Evolutionary conservation across 1,140 invertebrate species (phyloP).

Genomic region (Sogatella furcifera): DNA sequence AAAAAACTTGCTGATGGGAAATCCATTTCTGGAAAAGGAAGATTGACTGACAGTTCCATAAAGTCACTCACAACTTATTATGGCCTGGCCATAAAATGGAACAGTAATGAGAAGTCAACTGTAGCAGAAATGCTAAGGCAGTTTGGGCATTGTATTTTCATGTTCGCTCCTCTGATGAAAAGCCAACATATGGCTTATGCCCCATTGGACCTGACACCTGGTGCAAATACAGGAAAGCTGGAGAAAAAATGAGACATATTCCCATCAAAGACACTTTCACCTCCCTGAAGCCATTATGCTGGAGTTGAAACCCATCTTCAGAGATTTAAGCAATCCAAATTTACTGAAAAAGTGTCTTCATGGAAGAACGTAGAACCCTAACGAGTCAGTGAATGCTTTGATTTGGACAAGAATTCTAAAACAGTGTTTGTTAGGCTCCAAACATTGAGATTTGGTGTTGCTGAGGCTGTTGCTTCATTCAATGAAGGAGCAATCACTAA

Average conservation of each 20-base stretch:
- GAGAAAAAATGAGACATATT: not conserved
- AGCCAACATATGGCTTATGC: not conserved
- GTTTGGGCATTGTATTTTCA: constrained; percentile 29
- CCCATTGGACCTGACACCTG: not conserved
- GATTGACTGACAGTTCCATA: not conserved
- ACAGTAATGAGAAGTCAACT: no score
- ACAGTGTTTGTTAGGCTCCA: no score
- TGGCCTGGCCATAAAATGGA: no score
- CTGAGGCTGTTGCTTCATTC: no score
- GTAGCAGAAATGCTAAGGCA: constrained; percentile 26
- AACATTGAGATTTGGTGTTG: no score
- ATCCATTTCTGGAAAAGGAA: constrained; percentile 3
- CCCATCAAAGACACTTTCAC: not conserved
- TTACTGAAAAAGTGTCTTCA: constrained; percentile 2
- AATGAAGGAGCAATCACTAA: no score
- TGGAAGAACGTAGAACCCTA: not conserved
- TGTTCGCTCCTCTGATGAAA: constrained; percentile 25
- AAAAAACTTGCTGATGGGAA: constrained; percentile 4
- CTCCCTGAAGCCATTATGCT: constrained; percentile 7
- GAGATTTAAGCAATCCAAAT: constrained; percentile 8
- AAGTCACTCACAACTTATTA: no score
- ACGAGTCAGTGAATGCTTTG: not conserved
- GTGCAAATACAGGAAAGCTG: constrained; percentile 1
- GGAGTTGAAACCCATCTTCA: constrained; percentile 11
- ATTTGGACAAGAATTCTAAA: not conserved